Evolutionary conservation across 2,797 vertebrate genomes (phyloP).

Genomic region (Cheirogaleus major): DNA sequence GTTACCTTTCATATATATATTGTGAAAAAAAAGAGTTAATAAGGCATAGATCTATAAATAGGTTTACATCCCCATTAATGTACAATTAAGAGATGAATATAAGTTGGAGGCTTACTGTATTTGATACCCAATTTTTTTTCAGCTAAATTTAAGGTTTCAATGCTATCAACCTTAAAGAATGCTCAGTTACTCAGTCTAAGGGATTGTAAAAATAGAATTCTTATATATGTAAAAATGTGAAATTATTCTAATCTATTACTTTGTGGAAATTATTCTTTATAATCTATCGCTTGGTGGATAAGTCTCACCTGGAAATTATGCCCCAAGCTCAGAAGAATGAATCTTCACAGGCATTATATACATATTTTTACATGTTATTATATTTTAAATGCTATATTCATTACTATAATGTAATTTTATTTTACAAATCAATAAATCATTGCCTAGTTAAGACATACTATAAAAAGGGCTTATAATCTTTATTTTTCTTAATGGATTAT

Average conservation of each 20-base stretch:
- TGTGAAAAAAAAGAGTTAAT: not conserved
- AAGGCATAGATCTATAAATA: not conserved
- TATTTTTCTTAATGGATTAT: not conserved
- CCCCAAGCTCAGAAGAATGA: not conserved
- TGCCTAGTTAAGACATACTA: not conserved
- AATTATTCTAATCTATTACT: not conserved
- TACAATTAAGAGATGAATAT: not conserved
- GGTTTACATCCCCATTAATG: not conserved
- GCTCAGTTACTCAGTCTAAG: not conserved
- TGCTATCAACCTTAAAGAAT: not conserved
- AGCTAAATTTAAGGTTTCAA: not conserved
- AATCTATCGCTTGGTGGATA: not conserved
- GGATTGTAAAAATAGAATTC: not conserved
- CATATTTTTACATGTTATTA: not conserved
- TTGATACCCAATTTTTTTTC: not conserved
- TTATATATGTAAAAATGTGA: not conserved
- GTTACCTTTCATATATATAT: not conserved
- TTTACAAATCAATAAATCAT: not conserved
- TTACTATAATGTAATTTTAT: not conserved
- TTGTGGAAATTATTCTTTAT: slow-evolving; percentile 9
- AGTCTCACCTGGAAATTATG: not conserved
- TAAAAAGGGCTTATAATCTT: not conserved
- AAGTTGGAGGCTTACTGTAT: not conserved
- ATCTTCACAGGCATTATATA: not conserved
- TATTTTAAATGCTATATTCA: not conserved